Evolutionary conservation across 2,797 vertebrate genomes (phyloP), one percentile per base, ranked within the genome.

Genomic region (Oryzias dopingdopingensis): DNA sequence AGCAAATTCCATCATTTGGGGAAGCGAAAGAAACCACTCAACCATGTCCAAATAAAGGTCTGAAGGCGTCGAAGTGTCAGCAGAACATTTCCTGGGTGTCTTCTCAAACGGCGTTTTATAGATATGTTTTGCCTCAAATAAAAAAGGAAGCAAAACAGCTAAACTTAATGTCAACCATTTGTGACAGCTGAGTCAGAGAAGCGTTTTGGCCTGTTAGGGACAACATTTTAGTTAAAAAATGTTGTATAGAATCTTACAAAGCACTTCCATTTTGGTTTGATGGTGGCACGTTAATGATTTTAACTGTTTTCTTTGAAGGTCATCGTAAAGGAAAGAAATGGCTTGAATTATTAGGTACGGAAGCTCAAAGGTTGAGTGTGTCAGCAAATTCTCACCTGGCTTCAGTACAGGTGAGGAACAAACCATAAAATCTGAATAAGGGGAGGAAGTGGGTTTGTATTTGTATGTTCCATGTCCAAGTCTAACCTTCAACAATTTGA

Each of bases 11-110:
- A 55, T 4, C 42, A 55, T 57, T 55, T 74, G 42, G 32, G 66
- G 80, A 85, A 80, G 65, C 73, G 65, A 81, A 62, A 83, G 22
- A 44, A 59, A 48, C 29, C 43, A 54, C 50, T 67, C 7, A 70
- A 59, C 42, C 12, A 20, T 37, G 55, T 22, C 42, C 54, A 71
- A 59, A 77, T 70, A 59, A 53, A 70, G 56, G 16, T 17, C 47
- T 49, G 40, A 61, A 64, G 15, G 22, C 40, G 6, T 51, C 7
- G 42, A 43, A 61, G 62, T 65, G 24, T 20, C 14, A 29, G 18
- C 22, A 10, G 23, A 44, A 40, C 26, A 56, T 62, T 72, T 74
- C 59, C 52, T 50, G 66, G 13, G 56, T 32, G 8, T 50, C 5
- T 18, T 15, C 8, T 42, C 7, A 60, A 46, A 50, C 23, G 16